Evolutionary conservation across 2,888 invertebrate genomes (phyloP).

Genomic region (Liopterus haemorrhoidalis): DNA sequence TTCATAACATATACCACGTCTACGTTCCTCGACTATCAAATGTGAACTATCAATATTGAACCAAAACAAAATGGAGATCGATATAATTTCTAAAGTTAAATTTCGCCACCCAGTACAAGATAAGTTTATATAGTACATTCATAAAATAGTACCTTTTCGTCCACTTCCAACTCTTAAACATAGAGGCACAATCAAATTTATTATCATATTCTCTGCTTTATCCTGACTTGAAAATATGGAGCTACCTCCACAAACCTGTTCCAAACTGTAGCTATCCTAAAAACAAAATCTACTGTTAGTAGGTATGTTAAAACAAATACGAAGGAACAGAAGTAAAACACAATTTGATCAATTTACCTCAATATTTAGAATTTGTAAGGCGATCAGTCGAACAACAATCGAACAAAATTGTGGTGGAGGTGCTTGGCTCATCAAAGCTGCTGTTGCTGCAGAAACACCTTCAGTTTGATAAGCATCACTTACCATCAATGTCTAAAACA

Average conservation of each 20-base stretch:
- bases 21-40: no score
- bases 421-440: constrained; percentile 82
- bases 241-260: constrained; percentile 91
- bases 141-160: constrained; percentile 64
- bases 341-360: constrained; percentile 71
- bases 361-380: constrained; percentile 89
- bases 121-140: constrained; percentile 4
- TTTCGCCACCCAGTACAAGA: not conserved
- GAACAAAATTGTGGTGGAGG: constrained; percentile 94
- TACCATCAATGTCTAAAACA: constrained; percentile 64
- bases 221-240: constrained; percentile 84
- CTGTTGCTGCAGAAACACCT: constrained; percentile 75
- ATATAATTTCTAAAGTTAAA: not conserved
- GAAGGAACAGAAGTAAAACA: constrained; percentile 19
- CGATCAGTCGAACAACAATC: constrained; percentile 90
- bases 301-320: constrained; percentile 20
- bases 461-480: constrained; percentile 66
- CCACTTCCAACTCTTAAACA: constrained; percentile 94
- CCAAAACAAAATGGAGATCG: not conserved
- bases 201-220: constrained; percentile 90
- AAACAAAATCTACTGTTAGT: constrained; percentile 23
- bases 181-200: constrained; percentile 93
- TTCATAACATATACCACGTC: no score
- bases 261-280: constrained; percentile 79
- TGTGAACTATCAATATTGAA: no score